These are phyloP conservation scores for Harpalus rufipes DNA, from an alignment of 2,888 invertebrate species.

Conservation along the genomic window DNA sequence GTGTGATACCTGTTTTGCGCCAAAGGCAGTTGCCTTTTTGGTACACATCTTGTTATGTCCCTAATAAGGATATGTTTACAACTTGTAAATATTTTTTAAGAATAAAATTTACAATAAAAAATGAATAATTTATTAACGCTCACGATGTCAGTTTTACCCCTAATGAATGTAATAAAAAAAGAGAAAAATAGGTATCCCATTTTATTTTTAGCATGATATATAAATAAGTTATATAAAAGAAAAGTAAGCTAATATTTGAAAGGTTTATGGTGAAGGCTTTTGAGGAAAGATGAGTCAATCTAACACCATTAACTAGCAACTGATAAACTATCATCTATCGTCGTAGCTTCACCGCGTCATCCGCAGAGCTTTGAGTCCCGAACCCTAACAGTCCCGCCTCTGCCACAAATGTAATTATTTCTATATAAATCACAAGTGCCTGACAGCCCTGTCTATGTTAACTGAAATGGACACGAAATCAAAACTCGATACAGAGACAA, in stretches of 20 bases:
- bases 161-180: too few species aligned
- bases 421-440: constrained; percentile 75
- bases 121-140: too few species aligned
- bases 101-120: too few species aligned
- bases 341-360: constrained; percentile 28
- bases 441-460: constrained; percentile 71
- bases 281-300: constrained; percentile 8
- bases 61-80: too few species aligned
- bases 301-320: constrained; percentile 24
- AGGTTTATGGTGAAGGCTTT: neutral
- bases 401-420: constrained; percentile 75
- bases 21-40: too few species aligned
- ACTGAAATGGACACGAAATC: neutral
- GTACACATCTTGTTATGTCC: too few species aligned
- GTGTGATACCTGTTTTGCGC: too few species aligned
- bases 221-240: too few species aligned
- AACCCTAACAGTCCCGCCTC: constrained; percentile 1
- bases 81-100: too few species aligned
- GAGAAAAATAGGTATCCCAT: too few species aligned
- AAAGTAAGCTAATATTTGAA: neutral
- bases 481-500: neutral
- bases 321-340: constrained; percentile 29
- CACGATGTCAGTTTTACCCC: too few species aligned
- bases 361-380: constrained; percentile 3
- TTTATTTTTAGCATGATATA: too few species aligned